A percentile compares a stretch with the other conserved stretches of the same genome.
Evolutionary conservation across 2,888 invertebrate species (phyloP).

Genomic region (Pomacea canaliculata): DNA sequence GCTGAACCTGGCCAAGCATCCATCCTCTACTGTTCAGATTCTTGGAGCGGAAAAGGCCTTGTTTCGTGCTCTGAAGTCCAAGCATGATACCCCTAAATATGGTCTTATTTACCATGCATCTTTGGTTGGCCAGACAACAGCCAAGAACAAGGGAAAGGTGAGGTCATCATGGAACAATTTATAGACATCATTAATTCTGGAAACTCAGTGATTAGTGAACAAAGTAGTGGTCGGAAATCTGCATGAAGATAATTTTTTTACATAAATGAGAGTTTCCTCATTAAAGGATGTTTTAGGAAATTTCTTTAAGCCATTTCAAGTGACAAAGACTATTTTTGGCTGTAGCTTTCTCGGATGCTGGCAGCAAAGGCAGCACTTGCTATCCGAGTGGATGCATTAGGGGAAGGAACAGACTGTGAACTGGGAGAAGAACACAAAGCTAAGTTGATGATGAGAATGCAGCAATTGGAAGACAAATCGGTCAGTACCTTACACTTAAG

Average conservation of each 20-base stretch:
- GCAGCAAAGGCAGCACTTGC: constrained; percentile 96
- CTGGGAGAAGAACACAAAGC: constrained; percentile 91
- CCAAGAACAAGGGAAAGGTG: constrained; percentile 88
- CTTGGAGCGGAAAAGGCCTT: constrained; percentile 98
- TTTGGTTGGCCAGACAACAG: constrained; percentile 88
- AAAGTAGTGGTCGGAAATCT: no score
- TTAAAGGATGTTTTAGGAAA: neutral
- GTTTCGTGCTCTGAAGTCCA: constrained; percentile 95
- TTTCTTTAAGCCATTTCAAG: neutral
- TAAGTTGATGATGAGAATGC: constrained; percentile 84
- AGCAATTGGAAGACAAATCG: constrained; percentile 85
- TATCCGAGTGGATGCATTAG: constrained; percentile 94
- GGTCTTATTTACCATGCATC: constrained; percentile 98
- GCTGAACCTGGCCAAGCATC: constrained; percentile 96
- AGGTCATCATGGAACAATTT: neutral
- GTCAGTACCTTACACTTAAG: constrained; percentile 69
- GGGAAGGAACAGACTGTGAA: constrained; percentile 84
- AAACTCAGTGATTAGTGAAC: no score
- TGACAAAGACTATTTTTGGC: neutral
- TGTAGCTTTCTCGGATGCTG: constrained; percentile 85
- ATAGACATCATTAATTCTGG: neutral
- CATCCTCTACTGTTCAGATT: constrained; percentile 97
- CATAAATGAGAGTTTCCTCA: no score
- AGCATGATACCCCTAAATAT: constrained; percentile 98
- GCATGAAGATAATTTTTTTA: no score